A percentile compares a stretch with the other conserved stretches of the same genome.
Evolutionary conservation across 1,140 invertebrate genomes (phyloP).

Genomic region (Calliphora vicina): DNA sequence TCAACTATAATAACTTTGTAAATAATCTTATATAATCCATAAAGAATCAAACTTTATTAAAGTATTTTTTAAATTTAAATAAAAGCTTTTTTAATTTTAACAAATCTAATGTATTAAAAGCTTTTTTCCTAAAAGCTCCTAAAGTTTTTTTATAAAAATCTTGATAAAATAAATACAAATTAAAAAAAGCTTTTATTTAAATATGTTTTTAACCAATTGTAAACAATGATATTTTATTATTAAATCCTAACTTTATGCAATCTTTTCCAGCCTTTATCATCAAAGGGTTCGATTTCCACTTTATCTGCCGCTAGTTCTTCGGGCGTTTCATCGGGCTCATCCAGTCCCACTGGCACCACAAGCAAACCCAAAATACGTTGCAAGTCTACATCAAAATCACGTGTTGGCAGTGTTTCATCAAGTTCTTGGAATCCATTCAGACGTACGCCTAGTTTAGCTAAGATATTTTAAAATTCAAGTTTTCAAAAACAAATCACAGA

Average conservation of each 20-base stretch:
- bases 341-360: conserved; percentile 56
- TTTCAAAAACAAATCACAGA: neutral
- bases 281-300: conserved; percentile 58
- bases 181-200: too few relatives aligned
- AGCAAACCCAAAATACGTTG: conserved; percentile 56
- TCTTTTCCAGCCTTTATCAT: conserved; percentile 51
- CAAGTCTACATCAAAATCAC: conserved; percentile 51
- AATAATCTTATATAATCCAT: too few relatives aligned
- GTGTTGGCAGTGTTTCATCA: conserved; percentile 56
- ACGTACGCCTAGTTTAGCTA: conserved; percentile 59
- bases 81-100: too few relatives aligned
- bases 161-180: neutral
- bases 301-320: conserved; percentile 59
- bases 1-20: too few relatives aligned
- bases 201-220: too few relatives aligned
- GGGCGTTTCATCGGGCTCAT: conserved; percentile 59
- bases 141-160: neutral
- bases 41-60: too few relatives aligned
- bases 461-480: conserved; percentile 50
- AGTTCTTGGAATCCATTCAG: conserved; percentile 62
- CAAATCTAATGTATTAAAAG: neutral
- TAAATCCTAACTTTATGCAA: neutral
- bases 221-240: too few relatives aligned
- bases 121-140: neutral
- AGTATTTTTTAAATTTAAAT: too few relatives aligned